These are phyloP conservation scores for Anseranas semipalmata DNA, from an alignment of 2,113 vertebrate genomes.

Conservation along the genomic window DNA sequence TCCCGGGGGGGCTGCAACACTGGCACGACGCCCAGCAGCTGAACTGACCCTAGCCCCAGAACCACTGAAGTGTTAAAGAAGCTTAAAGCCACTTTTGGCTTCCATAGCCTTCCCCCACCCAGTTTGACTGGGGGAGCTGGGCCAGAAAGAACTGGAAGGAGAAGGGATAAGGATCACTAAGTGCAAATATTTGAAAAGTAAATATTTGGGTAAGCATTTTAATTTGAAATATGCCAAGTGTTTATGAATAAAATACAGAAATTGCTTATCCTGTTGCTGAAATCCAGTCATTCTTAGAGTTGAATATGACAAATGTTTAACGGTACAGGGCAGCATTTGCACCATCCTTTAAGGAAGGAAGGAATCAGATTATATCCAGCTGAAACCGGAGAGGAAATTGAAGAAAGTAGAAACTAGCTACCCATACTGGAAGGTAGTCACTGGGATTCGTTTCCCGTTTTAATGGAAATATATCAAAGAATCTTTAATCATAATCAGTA, in stretches of 20 bases:
- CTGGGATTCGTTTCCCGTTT: not conserved
- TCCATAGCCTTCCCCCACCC: not conserved
- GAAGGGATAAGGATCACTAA: not conserved
- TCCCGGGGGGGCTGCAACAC: not conserved
- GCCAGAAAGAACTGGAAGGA: constrained; percentile 15
- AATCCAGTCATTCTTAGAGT: not conserved
- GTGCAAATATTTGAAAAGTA: constrained; percentile 5
- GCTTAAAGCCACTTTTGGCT: constrained; percentile 2
- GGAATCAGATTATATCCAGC: not conserved
- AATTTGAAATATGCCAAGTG: not conserved
- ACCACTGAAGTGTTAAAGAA: not conserved
- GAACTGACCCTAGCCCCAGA: not conserved
- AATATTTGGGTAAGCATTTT: not conserved
- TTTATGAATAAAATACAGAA: not conserved
- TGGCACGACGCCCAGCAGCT: not conserved
- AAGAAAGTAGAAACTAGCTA: not conserved
- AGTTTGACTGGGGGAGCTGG: not conserved
- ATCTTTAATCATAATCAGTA: not conserved
- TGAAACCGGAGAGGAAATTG: not conserved
- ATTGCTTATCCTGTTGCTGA: not conserved
- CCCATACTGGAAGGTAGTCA: not conserved
- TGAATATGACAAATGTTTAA: not conserved
- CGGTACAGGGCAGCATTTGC: not conserved
- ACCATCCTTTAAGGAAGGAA: not conserved
- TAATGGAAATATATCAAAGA: not conserved